A percentile compares a stretch with the other conserved stretches of the same genome.
These are phyloP conservation scores for Aphidius colemani DNA, from an alignment of 2,888 invertebrate genomes.

Conservation along the genomic window DNA sequence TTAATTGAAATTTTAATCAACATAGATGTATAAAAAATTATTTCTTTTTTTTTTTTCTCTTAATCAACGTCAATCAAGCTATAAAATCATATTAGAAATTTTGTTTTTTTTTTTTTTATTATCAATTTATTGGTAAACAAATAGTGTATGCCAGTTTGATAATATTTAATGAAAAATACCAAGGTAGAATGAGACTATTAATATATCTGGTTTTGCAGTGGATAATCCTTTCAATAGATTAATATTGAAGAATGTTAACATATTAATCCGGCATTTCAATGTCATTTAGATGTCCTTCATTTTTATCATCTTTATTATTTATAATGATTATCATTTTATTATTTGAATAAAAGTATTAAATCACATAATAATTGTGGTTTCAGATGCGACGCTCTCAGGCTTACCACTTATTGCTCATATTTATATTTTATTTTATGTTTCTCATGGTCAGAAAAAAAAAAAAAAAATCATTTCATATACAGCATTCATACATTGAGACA, in stretches of 20 bases:
- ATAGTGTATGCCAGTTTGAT: too few relatives aligned
- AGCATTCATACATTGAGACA: conserved; percentile 32
- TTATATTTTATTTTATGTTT: conserved; percentile 45
- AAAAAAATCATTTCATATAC: not conserved
- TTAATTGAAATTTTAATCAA: too few relatives aligned
- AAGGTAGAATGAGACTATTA: too few relatives aligned
- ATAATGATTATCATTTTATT: not conserved
- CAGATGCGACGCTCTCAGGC: conserved; percentile 58
- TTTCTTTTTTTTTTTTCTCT: too few relatives aligned
- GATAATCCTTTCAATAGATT: not conserved
- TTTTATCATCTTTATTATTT: conserved; percentile 15
- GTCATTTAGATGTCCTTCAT: too few relatives aligned
- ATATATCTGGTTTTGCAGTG: too few relatives aligned
- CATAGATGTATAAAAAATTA: too few relatives aligned
- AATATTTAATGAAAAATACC: too few relatives aligned
- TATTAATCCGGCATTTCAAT: conserved; percentile 10
- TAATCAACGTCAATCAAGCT: too few relatives aligned
- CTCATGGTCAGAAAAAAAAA: conserved; percentile 37
- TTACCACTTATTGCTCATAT: conserved; percentile 59
- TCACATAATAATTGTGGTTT: conserved; percentile 29
- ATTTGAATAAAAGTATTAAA: too few relatives aligned
- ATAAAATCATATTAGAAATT: not conserved
- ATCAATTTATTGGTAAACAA: not conserved
- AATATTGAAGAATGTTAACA: not conserved
- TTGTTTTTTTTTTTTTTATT: not conserved